Conservation (phyloP, 2,113 vertebrate species). For the Rhea pennata region DNA sequence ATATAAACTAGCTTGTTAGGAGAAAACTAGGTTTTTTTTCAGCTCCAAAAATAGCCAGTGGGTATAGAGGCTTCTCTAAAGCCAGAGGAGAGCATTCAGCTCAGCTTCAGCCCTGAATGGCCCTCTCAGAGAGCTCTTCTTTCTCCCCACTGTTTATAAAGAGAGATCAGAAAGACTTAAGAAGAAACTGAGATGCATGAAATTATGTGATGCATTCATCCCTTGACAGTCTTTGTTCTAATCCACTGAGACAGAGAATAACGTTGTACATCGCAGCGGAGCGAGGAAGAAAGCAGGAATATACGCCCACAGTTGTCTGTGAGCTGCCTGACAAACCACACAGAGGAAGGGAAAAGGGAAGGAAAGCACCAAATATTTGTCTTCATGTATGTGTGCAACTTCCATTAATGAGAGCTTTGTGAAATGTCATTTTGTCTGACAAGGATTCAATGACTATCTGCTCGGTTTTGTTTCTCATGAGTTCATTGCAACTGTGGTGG, state of each 20-base stretch:
- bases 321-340: background rate
- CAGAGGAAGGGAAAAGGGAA: background rate
- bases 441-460: background rate
- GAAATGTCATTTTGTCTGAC: background rate
- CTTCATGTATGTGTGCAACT: background rate
- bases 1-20: background rate
- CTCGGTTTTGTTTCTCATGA: background rate
- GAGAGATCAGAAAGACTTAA: background rate
- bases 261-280: background rate
- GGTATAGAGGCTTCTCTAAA: background rate
- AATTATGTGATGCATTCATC: background rate
- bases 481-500: background rate
- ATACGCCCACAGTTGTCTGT: background rate
- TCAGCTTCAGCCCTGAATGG: background rate
- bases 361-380: background rate
- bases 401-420: background rate
- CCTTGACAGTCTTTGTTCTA: background rate
- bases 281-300: background rate
- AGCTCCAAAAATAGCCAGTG: background rate
- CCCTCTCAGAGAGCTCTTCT: background rate
- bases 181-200: background rate
- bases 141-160: fast-evolving
- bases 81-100: background rate
- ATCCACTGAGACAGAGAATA: background rate
- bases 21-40: background rate